Evolutionary conservation across 2,888 invertebrate species (phyloP).

Genomic region (Stenoptilia bipunctidactyla): DNA sequence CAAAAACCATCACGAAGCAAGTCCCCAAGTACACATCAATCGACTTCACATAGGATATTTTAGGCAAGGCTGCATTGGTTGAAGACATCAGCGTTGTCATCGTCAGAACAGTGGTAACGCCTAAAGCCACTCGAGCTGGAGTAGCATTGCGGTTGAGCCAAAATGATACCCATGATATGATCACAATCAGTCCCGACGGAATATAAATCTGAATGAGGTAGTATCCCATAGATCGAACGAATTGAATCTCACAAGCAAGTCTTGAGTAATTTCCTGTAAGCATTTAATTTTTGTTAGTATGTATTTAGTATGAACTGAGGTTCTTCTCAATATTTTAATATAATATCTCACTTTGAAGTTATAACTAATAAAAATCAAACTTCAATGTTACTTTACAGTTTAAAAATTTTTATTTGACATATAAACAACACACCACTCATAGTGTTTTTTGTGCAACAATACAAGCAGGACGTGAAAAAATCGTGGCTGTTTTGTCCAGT

Average conservation of each 20-base stretch:
- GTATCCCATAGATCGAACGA: slow-evolving; percentile 98
- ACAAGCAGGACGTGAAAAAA: slow-evolving; percentile 68
- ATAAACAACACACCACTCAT: slow-evolving; percentile 35
- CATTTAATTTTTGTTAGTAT: slow-evolving; percentile 7
- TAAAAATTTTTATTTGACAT: not conserved
- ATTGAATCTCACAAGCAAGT: slow-evolving; percentile 95
- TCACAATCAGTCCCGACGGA: slow-evolving; percentile 96
- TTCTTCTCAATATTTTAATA: too few relatives aligned
- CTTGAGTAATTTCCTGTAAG: slow-evolving; percentile 94
- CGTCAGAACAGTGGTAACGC: slow-evolving; percentile 96
- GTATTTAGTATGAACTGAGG: not conserved
- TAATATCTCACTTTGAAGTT: too few relatives aligned
- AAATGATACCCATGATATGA: slow-evolving; percentile 97
- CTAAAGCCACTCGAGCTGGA: slow-evolving; percentile 92
- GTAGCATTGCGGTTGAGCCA: slow-evolving; percentile 97
- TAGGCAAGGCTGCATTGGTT: slow-evolving; percentile 95
- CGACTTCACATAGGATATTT: slow-evolving; percentile 97
- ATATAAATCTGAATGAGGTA: slow-evolving; percentile 99
- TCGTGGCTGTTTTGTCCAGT: slow-evolving; percentile 63
- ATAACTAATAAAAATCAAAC: not conserved
- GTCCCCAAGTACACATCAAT: slow-evolving; percentile 98
- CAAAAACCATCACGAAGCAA: slow-evolving; percentile 99
- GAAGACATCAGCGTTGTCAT: slow-evolving; percentile 98
- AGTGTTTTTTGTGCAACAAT: slow-evolving; percentile 63
- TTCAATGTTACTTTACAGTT: not conserved